Percentiles rank a stretch among this genome's conserved stretches.
These are phyloP conservation scores for Silurus lanzhouensis DNA, from an alignment of 2,797 vertebrate species.

Conservation along the genomic window DNA sequence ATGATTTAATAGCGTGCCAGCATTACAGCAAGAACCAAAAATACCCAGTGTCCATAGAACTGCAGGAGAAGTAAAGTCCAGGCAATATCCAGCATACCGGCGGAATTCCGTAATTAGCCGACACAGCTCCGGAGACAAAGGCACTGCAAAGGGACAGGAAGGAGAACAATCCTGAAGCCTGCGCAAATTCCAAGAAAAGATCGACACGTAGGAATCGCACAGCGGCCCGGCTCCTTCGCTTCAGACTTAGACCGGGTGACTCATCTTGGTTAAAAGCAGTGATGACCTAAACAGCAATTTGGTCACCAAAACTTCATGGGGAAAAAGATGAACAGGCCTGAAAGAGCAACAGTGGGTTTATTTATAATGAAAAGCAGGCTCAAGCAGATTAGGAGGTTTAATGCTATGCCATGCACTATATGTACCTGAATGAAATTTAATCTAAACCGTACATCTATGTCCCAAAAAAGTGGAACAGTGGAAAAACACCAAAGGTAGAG, in stretches of 20 bases:
- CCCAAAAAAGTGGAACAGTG: neutral
- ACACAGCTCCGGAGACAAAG: conserved; percentile 73
- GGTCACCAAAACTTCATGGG: conserved; percentile 24
- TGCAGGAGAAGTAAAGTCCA: conserved; percentile 58
- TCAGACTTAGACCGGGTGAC: conserved; percentile 46
- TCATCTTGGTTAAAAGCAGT: conserved; percentile 51
- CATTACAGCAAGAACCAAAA: conserved; percentile 70
- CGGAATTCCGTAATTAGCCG: conserved; percentile 79
- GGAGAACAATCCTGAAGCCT: conserved; percentile 74
- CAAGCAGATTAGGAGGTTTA: neutral
- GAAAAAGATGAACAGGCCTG: neutral
- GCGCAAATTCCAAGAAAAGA: conserved; percentile 80
- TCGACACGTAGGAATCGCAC: conserved; percentile 57
- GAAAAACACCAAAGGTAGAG: neutral
- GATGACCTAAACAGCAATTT: conserved; percentile 52
- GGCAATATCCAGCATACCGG: conserved; percentile 60
- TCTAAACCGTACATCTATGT: neutral
- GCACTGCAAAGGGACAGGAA: conserved; percentile 76
- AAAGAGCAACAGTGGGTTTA: neutral
- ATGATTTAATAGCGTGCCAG: conserved; percentile 41
- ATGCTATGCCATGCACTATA: neutral
- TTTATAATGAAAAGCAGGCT: conserved; percentile 5
- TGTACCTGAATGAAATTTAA: neutral
- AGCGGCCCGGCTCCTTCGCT: conserved; percentile 55
- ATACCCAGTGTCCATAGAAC: conserved; percentile 68